These are phyloP conservation scores for Epinotia nisella DNA, from an alignment of 2,888 invertebrate genomes.

Conservation along the genomic window DNA sequence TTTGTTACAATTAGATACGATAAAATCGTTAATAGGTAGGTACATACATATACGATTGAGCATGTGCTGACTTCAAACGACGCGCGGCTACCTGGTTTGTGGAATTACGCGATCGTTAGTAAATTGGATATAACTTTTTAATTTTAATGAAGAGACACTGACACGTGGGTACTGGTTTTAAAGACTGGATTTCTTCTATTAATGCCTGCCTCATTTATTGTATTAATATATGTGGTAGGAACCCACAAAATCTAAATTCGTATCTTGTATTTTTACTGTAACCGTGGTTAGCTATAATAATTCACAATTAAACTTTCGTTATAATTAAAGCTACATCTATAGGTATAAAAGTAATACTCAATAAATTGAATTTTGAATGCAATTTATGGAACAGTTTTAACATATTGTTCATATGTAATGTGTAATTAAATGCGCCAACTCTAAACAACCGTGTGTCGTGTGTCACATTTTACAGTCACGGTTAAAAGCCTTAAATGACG, in stretches of 20 bases:
- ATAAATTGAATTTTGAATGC: no score
- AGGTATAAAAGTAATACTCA: not conserved
- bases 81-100: not conserved
- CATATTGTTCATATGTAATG: no score
- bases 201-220: no score
- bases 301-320: no score
- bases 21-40: slow-evolving; percentile 37
- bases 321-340: not conserved
- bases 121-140: not conserved
- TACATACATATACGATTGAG: not conserved
- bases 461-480: slow-evolving; percentile 47
- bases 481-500: slow-evolving; percentile 57
- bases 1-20: slow-evolving; percentile 44
- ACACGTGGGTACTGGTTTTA: no score
- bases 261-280: not conserved
- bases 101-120: slow-evolving; percentile 1
- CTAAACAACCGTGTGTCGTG: slow-evolving; percentile 50
- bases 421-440: not conserved
- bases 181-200: no score
- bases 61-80: slow-evolving; percentile 17
- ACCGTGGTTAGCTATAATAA: no score
- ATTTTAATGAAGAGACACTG: not conserved
- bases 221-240: no score
- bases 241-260: no score
- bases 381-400: no score